phyloP scores from a whole-genome alignment of 2,888 invertebrate species.

The Syrphus vitripennis region DNA sequence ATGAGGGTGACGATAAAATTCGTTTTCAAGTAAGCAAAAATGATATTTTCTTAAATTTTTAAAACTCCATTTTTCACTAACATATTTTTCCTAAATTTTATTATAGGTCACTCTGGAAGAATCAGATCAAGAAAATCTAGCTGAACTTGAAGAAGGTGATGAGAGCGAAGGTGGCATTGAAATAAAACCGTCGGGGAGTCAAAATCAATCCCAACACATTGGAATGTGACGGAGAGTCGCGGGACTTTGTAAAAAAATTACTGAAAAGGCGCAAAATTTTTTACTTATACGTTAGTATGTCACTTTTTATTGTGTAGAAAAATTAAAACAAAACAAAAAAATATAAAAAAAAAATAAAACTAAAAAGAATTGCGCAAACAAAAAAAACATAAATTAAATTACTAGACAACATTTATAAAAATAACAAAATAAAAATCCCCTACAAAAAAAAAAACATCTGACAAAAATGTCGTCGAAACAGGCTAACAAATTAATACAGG shows the following conservation, averaged over 20 bases:
- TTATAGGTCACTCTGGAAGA: slow-evolving; percentile 92
- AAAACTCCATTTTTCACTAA: not conserved
- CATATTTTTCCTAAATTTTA: not conserved
- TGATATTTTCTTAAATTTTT: too few relatives aligned
- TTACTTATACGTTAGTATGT: slow-evolving; percentile 89
- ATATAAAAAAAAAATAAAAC: slow-evolving; percentile 73
- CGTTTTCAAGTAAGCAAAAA: slow-evolving; percentile 85
- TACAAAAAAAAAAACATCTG: slow-evolving; percentile 49
- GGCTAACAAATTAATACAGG: slow-evolving; percentile 49
- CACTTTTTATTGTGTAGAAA: slow-evolving; percentile 68
- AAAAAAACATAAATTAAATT: slow-evolving; percentile 28
- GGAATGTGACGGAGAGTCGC: slow-evolving; percentile 97
- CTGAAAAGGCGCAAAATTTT: slow-evolving; percentile 94
- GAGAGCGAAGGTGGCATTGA: slow-evolving; percentile 79
- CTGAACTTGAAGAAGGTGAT: slow-evolving; percentile 86
- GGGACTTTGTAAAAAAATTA: slow-evolving; percentile 94
- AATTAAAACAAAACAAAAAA: slow-evolving; percentile 73
- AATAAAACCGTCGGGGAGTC: slow-evolving; percentile 81
- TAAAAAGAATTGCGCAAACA: slow-evolving; percentile 63
- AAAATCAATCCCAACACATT: slow-evolving; percentile 83
- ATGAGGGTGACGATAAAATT: slow-evolving; percentile 86
- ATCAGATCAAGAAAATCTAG: slow-evolving; percentile 81
- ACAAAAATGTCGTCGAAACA: slow-evolving; percentile 23
- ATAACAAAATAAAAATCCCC: slow-evolving; percentile 39
- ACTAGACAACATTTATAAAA: slow-evolving; percentile 64